phyloP scores from a whole-genome alignment of 2,113 vertebrate species.

The Spilogale gracilis region DNA sequence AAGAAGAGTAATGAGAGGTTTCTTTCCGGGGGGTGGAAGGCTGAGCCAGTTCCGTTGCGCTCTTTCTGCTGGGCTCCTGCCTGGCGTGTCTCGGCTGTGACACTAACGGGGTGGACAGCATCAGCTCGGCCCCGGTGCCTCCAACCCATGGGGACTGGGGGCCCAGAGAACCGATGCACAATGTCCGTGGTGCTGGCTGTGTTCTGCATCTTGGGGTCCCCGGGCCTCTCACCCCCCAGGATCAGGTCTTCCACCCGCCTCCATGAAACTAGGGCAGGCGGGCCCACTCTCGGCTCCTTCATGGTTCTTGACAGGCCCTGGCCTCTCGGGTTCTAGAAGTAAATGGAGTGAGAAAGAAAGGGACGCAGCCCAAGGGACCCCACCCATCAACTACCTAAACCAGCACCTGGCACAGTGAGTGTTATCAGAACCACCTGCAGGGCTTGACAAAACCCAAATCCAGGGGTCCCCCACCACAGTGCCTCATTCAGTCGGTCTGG shows the following conservation, averaged over 20 bases:
- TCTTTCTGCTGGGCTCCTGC: not conserved
- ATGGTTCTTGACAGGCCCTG: not conserved
- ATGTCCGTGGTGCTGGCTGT: too few species aligned
- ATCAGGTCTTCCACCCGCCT: not conserved
- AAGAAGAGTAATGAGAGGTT: not conserved
- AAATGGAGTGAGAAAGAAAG: not conserved
- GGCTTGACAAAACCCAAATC: not conserved
- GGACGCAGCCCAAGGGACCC: not conserved
- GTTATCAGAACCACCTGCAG: not conserved
- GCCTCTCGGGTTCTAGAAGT: not conserved
- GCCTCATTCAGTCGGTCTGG: not conserved
- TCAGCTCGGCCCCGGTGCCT: fast-evolving
- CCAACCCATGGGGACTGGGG: fast-evolving
- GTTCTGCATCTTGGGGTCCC: not conserved
- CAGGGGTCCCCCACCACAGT: not conserved
- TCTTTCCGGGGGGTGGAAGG: not conserved
- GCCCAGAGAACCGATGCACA: fast-evolving
- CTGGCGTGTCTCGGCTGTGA: not conserved
- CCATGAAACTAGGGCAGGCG: not conserved
- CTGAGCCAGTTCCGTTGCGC: not conserved
- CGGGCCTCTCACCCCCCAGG: not conserved
- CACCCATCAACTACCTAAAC: not conserved
- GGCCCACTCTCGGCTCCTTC: not conserved
- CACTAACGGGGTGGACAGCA: not conserved
- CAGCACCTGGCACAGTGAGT: not conserved